Base-by-base conservation (phyloP, 2,888 invertebrate genomes). In the Machimus atricapillus region DNA sequence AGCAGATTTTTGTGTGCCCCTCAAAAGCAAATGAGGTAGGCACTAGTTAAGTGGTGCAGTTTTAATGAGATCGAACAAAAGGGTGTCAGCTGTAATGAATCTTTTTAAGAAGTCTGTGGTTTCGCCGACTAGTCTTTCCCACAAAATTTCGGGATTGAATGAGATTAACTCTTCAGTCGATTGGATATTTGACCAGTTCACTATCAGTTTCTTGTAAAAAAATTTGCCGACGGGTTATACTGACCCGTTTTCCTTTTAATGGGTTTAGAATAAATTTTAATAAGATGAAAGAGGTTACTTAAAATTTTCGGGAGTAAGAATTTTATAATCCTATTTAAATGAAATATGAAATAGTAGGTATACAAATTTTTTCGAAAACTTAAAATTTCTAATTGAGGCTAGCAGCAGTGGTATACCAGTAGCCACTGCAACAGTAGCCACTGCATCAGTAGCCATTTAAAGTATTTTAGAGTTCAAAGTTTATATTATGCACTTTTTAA, bases 61-160 rank as follows among this genome's bases (percentile, higher is more conserved):
- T 83, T 83, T 83, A 83, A 83, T 83, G 83, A 83, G 83, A 83
- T 83, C 83, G 83, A 40, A 83, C 81, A 81, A 81, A 79, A 81
- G 81, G 56, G 81, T 81, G 81, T 81, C 56, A 56, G 81, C 56
- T 81, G 81, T 83, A 83, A 83, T 83, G 83, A 83, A 83, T 83
- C 83, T 58, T 83, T 66, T 83, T 83, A 83, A 27, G 66, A 83
- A 58, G 34, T 19, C 40, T 73, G 66, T n/a, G 6, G 37, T 37
- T 58, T 40, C 66, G 14, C 34, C 73, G 66, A 58, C 66, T 58
- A 66, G 43, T 23, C 8, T 12, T 16, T 66, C 27, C 52, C 4
- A 23, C 66, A 58, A 40, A 56, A 83, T 66, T 31, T 66, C 66
- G 6, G 23, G 9, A 12, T 66, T 40, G 52, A 16, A 27, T 37